Evolutionary conservation across 2,797 vertebrate species (phyloP), one percentile per base, ranked within the genome.

Genomic region (Artibeus jamaicensis): DNA sequence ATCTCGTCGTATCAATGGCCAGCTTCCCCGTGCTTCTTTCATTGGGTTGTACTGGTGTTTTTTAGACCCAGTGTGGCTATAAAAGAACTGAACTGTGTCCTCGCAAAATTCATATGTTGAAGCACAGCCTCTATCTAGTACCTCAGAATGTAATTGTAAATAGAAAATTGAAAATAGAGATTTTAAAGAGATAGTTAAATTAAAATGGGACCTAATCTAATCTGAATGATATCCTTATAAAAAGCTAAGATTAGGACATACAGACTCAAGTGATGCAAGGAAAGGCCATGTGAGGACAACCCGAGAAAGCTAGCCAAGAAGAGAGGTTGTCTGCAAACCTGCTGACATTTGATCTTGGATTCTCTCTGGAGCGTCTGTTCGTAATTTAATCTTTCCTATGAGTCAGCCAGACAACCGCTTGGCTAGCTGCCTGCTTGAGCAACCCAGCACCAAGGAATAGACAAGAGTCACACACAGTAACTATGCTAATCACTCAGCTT

Each of bases 241-340:
- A 24, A 92, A 89, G 8, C 34, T 16, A 19, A 42, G 12, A 44
- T 59, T 29, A 50, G 6, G 50, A 39, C 21, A 68, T 21, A 55
- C 3, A 29, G 18, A 29, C 26, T 68, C n/a, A 0, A 85, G 12
- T 2, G 2, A 32, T n/a, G 1, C 21, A 5, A 94, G 0, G 4
- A 78, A 74, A 42, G 42, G 5, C 22, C 42, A 48, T 11, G 3
- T 39, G 21, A 84, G n/a, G 11, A 70, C 6, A 76, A 14, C 73
- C 11, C 5, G 85, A 39, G 22, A 65, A 73, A 86, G 2, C 42
- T 85, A 84, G 37, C 24, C 44, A 88, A 73, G 37, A 9, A 44
- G 24, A 65, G 21, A 85, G 18, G 76, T 55, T 12, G 26, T 78
- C n/a, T 16, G 48, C 48, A 77, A 44, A 21, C 1, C n/a, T 29